Evolutionary conservation across 1,140 invertebrate genomes (phyloP).

Genomic region (Pseudomyrmex sp.): DNA sequence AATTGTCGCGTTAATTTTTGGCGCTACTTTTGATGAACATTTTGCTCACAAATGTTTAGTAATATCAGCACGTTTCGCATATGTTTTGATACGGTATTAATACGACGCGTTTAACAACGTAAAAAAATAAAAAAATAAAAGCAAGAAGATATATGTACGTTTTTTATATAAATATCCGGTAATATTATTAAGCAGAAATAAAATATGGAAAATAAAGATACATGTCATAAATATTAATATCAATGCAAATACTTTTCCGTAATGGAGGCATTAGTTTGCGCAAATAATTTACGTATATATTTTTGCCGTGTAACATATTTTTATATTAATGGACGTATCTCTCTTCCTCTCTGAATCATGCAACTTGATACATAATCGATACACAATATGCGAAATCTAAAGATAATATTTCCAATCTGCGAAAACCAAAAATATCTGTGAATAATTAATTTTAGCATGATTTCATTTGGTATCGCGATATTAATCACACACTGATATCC

Average conservation of each 20-base stretch:
- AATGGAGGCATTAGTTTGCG: conserved; percentile 44
- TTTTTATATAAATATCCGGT: conserved; percentile 24
- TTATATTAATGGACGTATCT: conserved; percentile 34
- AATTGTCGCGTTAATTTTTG: background rate
- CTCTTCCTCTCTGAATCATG: conserved; percentile 12
- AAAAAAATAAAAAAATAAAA: conserved; percentile 23
- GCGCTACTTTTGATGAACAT: background rate
- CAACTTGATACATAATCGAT: conserved; percentile 54
- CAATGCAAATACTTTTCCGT: conserved; percentile 49
- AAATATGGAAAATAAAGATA: conserved; percentile 26
- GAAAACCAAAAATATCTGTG: conserved; percentile 40
- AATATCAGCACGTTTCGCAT: background rate
- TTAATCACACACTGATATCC: conserved; percentile 22
- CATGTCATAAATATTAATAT: conserved; percentile 55
- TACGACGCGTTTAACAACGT: background rate
- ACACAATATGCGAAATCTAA: conserved; percentile 42
- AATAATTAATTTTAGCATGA: conserved; percentile 47
- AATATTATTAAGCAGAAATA: conserved; percentile 27
- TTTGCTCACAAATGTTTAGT: background rate
- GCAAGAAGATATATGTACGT: background rate
- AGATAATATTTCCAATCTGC: conserved; percentile 52
- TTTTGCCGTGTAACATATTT: conserved; percentile 39
- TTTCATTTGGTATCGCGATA: conserved; percentile 35
- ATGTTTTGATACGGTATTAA: no score
- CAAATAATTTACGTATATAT: conserved; percentile 52